Base-by-base conservation (phyloP, 2,797 vertebrate species). In the Carduelis carduelis region DNA sequence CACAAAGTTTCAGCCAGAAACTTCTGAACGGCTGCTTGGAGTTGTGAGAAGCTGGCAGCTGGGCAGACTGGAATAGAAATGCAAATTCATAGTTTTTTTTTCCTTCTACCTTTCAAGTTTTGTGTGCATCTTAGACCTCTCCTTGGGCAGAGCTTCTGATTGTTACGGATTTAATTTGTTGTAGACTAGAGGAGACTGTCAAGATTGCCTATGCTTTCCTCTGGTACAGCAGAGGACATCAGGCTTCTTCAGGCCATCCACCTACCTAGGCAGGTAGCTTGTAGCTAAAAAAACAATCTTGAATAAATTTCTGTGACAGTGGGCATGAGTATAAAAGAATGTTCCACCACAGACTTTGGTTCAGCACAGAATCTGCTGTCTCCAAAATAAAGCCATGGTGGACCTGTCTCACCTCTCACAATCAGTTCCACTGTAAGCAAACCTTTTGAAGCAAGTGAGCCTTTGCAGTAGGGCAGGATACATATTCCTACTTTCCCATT, bases 331-430 rank as follows among this genome's bases (percentile, higher is more conserved):
- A 39, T 68, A n/a, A 65, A 69, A 49, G 21, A 60, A 47, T 34
- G 6, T 1, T 83, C 26, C 21, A 21, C 15, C 26, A 46, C 0
- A 0, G 13, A 43, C 17, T 82, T 75, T 30, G 21, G 26, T 21
- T 80, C 21, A 57, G 16, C 53, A 28, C 10, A 53, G 6, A 9
- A 43, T 22, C 43, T 69, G 10, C 17, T 57, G 3, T 15, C 35
- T 76, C 43, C 1, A 0, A 55, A 61, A 17, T 0, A 65, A 46
- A 69, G 66, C 47, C 17, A 6, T 3, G 3, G 26, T 37, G 34
- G 21, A 50, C 14, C 8, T 50, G 4, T 50, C 78, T 78, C 44
- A 71, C 18, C 12, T 83, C 30, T 68, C 6, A 14, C 37, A 41
- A 13, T 12, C 37, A 39, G 10, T 34, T 72, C 21, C 57, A 24